A percentile compares a stretch with the other conserved stretches of the same genome.
These are phyloP conservation scores for Hypselothyrea guttata DNA, from an alignment of 2,888 invertebrate species.

Conservation along the genomic window DNA sequence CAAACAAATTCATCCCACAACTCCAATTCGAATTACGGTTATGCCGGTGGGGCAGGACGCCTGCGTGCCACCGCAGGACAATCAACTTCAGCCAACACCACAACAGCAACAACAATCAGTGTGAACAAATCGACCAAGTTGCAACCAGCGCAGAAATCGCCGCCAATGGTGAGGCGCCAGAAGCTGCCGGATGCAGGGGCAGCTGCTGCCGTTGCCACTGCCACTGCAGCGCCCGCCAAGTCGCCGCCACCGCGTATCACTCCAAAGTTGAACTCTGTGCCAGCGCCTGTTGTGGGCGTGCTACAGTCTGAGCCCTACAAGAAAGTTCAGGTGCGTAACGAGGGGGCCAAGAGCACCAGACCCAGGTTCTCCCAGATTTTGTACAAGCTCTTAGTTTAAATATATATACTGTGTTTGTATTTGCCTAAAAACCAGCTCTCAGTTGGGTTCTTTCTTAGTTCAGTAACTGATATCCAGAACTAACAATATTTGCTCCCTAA, in stretches of 20 bases:
- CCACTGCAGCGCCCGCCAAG: constrained; percentile 31
- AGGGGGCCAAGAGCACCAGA: neutral
- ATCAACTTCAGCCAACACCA: too few relatives aligned
- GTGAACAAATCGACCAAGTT: constrained; percentile 1
- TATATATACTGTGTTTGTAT: too few relatives aligned
- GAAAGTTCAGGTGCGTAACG: constrained; percentile 70
- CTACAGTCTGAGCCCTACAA: constrained; percentile 68
- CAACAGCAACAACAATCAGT: too few relatives aligned
- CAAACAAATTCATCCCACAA: constrained; percentile 20
- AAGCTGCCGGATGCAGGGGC: constrained; percentile 34
- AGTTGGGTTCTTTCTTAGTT: too few relatives aligned
- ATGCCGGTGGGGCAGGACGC: too few relatives aligned
- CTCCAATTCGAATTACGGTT: constrained; percentile 1
- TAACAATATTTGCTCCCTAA: too few relatives aligned
- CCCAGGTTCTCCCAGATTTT: neutral
- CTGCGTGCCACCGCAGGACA: too few relatives aligned
- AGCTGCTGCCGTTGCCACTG: constrained; percentile 21
- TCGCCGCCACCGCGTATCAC: constrained; percentile 34
- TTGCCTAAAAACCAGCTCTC: too few relatives aligned
- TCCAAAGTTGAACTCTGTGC: constrained; percentile 39
- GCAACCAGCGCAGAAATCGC: constrained; percentile 28
- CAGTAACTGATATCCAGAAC: too few relatives aligned
- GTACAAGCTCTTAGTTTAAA: neutral
- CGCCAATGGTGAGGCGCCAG: constrained; percentile 34
- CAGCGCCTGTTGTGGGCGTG: constrained; percentile 47